phyloP scores from a whole-genome alignment of 2,113 vertebrate species.

The Peromyscus californicus region DNA sequence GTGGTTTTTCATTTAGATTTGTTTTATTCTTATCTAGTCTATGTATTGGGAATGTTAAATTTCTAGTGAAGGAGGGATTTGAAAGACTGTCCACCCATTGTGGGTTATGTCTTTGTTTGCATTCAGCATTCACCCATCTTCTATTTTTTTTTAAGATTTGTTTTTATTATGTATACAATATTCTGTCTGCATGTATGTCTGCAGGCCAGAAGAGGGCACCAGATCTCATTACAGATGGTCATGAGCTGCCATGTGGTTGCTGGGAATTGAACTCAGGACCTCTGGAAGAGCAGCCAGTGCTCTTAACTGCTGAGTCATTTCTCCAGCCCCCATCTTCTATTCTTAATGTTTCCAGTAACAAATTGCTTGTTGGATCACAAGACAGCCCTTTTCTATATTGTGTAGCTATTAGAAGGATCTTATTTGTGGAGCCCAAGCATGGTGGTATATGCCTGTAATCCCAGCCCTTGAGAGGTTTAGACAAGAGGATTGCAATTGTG shows the following conservation, averaged over 20 bases:
- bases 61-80: conserved; percentile 42
- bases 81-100: conserved; percentile 10
- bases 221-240: too few species aligned
- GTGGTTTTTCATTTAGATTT: conserved; percentile 53
- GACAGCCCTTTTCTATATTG: conserved; percentile 4
- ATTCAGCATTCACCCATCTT: not conserved
- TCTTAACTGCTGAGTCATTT: too few species aligned
- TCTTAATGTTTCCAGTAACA: conserved; percentile 53
- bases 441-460: not conserved
- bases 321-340: not conserved
- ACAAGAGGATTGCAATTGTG: not conserved
- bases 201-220: too few species aligned
- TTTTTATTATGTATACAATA: too few species aligned
- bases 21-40: conserved; percentile 45
- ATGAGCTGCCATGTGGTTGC: too few species aligned
- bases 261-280: too few species aligned
- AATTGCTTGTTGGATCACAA: conserved; percentile 26
- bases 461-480: not conserved
- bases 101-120: conserved; percentile 14
- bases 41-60: conserved; percentile 56
- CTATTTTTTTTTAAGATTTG: too few species aligned
- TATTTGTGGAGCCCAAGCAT: not conserved
- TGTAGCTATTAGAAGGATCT: conserved; percentile 37
- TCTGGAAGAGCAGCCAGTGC: too few species aligned
- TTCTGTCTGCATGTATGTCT: too few species aligned